Evolutionary conservation across 2,797 vertebrate genomes (phyloP).

Genomic region (Myiotriccus ornatus): DNA sequence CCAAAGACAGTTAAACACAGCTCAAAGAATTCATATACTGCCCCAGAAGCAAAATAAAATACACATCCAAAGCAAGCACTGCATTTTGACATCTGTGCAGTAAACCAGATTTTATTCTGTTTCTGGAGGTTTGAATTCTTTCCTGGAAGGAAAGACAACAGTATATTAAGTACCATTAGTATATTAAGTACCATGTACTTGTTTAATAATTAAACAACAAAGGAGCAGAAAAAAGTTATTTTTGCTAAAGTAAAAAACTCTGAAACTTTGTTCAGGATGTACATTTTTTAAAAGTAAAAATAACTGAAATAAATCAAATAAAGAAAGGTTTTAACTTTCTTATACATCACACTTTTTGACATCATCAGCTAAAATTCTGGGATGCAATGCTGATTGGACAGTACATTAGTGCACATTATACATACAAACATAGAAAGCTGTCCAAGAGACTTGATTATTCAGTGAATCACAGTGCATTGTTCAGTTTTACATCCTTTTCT

Average conservation of each 20-base stretch:
- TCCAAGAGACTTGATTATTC: background rate
- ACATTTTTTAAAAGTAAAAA: background rate
- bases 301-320: background rate
- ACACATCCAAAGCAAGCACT: background rate
- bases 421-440: background rate
- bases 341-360: background rate
- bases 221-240: background rate
- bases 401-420: background rate
- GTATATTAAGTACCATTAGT: fast-evolving
- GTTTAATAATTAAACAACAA: background rate
- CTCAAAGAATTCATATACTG: background rate
- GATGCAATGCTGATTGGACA: background rate
- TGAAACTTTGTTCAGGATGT: background rate
- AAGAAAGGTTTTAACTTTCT: background rate
- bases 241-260: background rate
- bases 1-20: background rate
- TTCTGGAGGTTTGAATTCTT: background rate
- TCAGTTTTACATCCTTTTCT: background rate
- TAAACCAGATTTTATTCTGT: background rate
- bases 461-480: background rate
- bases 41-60: background rate
- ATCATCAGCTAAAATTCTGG: background rate
- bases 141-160: background rate
- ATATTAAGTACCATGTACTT: background rate
- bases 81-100: background rate